Percentiles rank a stretch among this genome's conserved stretches.
Conservation (phyloP, 2,888 invertebrate genomes). For the Scrobipalpa costella region DNA sequence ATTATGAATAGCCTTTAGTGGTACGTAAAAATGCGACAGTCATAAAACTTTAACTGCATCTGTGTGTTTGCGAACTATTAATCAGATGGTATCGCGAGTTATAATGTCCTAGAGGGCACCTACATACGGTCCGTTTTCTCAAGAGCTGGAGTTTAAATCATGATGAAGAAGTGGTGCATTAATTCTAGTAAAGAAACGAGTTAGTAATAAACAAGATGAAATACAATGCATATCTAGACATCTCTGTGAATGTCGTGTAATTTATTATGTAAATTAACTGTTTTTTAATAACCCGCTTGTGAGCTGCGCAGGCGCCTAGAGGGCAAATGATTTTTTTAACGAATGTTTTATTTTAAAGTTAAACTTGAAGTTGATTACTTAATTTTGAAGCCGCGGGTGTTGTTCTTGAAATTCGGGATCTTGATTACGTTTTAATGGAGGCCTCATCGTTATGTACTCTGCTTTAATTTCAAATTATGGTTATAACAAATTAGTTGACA, state of each 20-base stretch:
- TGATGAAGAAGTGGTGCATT: slow-evolving; percentile 19
- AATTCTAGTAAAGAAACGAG: slow-evolving; percentile 14
- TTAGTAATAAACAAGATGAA: slow-evolving; percentile 31
- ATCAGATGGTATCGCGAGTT: slow-evolving; percentile 26
- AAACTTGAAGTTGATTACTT: slow-evolving; percentile 42
- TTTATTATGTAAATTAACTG: slow-evolving; percentile 48
- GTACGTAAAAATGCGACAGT: slow-evolving; percentile 15
- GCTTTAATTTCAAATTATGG: slow-evolving; percentile 13
- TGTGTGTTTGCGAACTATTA: slow-evolving; percentile 26
- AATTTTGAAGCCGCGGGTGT: slow-evolving; percentile 36
- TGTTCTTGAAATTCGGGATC: slow-evolving; percentile 27
- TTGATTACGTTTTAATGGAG: slow-evolving; percentile 32
- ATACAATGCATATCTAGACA: slow-evolving; percentile 31
- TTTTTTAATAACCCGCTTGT: slow-evolving; percentile 43
- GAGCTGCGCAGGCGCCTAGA: slow-evolving; percentile 29
- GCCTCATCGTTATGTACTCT: slow-evolving; percentile 24
- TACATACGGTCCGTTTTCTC: slow-evolving; percentile 12
- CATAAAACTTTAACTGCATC: slow-evolving; percentile 21
- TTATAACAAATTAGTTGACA: slow-evolving; percentile 17
- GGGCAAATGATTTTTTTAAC: slow-evolving; percentile 37
- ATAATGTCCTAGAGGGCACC: slow-evolving; percentile 9
- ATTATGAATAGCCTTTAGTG: slow-evolving; percentile 23
- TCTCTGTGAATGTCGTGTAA: slow-evolving; percentile 37
- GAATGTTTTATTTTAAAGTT: slow-evolving; percentile 26
- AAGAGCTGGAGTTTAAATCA: slow-evolving; percentile 3